Evolutionary conservation across 2,113 vertebrate genomes (phyloP).

Genomic region (Lepisosteus osseus): DNA sequence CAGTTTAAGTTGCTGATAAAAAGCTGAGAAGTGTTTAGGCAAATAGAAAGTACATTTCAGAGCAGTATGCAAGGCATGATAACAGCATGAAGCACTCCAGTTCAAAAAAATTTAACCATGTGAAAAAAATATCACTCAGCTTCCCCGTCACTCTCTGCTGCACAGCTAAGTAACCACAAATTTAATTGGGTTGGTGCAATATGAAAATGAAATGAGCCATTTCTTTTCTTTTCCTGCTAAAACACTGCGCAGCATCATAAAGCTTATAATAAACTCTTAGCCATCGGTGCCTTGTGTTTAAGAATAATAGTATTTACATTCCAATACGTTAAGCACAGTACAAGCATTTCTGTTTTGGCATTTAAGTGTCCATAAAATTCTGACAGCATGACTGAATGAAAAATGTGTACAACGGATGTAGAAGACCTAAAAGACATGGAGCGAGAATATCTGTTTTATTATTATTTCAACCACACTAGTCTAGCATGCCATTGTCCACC

Average conservation of each 20-base stretch:
- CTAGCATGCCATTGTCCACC: too few relatives aligned
- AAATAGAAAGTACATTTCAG: too few relatives aligned
- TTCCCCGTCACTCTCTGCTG: background rate
- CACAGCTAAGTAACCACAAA: background rate
- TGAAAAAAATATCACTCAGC: background rate
- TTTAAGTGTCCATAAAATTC: conserved; percentile 10
- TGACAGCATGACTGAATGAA: background rate
- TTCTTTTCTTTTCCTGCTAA: background rate
- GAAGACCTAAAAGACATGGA: too few relatives aligned
- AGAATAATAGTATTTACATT: conserved; percentile 20
- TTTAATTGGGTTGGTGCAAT: background rate
- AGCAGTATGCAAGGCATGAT: background rate
- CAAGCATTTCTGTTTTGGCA: background rate
- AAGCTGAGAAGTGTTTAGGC: too few relatives aligned
- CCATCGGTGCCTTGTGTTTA: background rate
- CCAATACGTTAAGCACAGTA: conserved; percentile 14
- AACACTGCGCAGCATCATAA: background rate
- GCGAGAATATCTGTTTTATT: background rate
- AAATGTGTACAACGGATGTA: background rate
- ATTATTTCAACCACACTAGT: background rate
- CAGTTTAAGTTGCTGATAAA: too few relatives aligned
- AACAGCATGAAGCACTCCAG: background rate
- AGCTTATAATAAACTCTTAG: conserved; percentile 5
- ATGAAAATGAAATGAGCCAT: conserved; percentile 8
- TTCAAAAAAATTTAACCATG: background rate